Evolutionary conservation across 2,797 vertebrate species (phyloP).

Genomic region (Neosalanx taihuensis): DNA sequence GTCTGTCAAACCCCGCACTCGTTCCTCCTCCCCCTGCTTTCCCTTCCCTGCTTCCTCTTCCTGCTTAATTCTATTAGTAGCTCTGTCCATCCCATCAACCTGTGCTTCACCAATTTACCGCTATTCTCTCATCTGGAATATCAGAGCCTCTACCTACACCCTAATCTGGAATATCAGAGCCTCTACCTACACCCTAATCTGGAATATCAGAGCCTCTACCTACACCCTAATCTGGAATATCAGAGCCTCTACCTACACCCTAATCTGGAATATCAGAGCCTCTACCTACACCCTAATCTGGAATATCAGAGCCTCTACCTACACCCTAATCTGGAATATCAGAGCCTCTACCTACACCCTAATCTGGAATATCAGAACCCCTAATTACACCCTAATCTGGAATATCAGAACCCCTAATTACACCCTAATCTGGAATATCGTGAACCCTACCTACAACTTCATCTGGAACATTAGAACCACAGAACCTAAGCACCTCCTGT

Average conservation of each 20-base stretch:
- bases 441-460: conserved; percentile 35
- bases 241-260: too few relatives aligned
- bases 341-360: too few relatives aligned
- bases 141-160: conserved; percentile 19
- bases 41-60: neutral
- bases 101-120: neutral
- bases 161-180: conserved; percentile 17
- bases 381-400: too few relatives aligned
- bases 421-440: conserved; percentile 12
- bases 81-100: neutral
- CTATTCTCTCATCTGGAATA: conserved; percentile 9
- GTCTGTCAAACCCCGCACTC: neutral
- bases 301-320: neutral
- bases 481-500: neutral
- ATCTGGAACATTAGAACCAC: conserved; percentile 44
- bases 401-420: too few relatives aligned
- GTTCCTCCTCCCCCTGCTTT: neutral
- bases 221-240: conserved; percentile 52
- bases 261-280: neutral
- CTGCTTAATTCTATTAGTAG: neutral
- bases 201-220: conserved; percentile 23
- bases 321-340: too few relatives aligned
- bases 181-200: conserved; percentile 16
- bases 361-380: too few relatives aligned
- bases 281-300: conserved; percentile 40